phyloP scores from a whole-genome alignment of 2,888 invertebrate species.

The Lepas anatifera region DNA sequence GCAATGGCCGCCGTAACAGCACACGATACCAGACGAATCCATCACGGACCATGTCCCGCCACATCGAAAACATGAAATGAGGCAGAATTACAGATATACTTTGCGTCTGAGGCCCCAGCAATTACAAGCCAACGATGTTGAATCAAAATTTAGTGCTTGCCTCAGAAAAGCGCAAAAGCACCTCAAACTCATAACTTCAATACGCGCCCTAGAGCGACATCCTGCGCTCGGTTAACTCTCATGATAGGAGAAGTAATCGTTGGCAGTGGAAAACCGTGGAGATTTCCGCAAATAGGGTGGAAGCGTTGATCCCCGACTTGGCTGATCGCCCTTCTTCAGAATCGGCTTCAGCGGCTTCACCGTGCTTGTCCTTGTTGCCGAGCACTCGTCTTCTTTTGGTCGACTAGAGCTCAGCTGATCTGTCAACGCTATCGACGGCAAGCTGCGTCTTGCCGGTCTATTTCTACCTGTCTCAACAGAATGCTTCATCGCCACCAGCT shows the following conservation, averaged over 20 bases:
- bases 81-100: no score
- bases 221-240: constrained; percentile 4
- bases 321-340: not conserved
- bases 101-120: no score
- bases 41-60: no score
- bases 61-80: no score
- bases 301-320: not conserved
- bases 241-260: not conserved
- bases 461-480: not conserved
- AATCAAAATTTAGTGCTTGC: no score
- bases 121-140: no score
- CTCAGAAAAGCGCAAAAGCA: no score
- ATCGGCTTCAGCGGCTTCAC: not conserved
- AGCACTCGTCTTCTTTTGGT: not conserved
- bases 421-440: not conserved
- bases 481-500: not conserved
- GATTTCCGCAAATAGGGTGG: not conserved
- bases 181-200: no score
- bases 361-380: not conserved
- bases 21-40: no score
- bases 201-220: no score
- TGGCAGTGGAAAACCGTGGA: not conserved
- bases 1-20: no score
- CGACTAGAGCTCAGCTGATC: not conserved
- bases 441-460: not conserved